Evolutionary conservation across 2,797 vertebrate species (phyloP), one percentile per base, ranked within the genome.

Genomic region (Adrianichthys oophorus): DNA sequence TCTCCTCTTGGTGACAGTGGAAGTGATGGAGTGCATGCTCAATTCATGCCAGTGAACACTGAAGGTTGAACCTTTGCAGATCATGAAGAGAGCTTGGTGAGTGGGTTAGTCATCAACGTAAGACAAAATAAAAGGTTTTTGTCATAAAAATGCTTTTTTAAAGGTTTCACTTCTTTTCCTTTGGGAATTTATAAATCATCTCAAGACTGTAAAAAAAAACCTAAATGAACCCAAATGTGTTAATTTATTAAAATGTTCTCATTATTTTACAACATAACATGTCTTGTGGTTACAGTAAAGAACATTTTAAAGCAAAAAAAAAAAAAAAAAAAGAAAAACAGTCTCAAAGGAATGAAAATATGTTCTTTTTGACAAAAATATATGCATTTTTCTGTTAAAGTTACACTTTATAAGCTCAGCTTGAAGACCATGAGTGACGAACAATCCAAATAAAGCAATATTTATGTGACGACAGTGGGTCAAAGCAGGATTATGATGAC

Each of bases 11-110:
- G 74, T 48, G 72, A 84, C 68, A 74, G 61, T 37, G 10, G 62
- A 62, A 81, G 43, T 68, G 84, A 85, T 72, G 68, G 70, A 71
- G 49, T 67, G 65, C 65, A 64, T 44, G 53, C 56, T 53, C 63
- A 18, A 56, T 54, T 56, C 51, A 1, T 15, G 47, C 51, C 50
- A 15, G 26, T 41, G 49, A 65, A 43, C 2, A 41, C 46, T 61
- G 55, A 43, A 37, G 65, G 61, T 65, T 74, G 47, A 26, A 26
- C 61, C 65, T 59, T 65, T 70, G 81, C 58, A 65, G 64, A 74
- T 47, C 45, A 23, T 41, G 37, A 7, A 61, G 41, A 65, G 70
- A 64, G 70, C 68, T 21, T 21, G 23, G 26, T 45, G 60, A 24
- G 65, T 75, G 72, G 64, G 62, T 58, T 52, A 52, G 41, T 32